These are phyloP conservation scores for Eurois occulta DNA, from an alignment of 2,888 invertebrate genomes.

Conservation along the genomic window DNA sequence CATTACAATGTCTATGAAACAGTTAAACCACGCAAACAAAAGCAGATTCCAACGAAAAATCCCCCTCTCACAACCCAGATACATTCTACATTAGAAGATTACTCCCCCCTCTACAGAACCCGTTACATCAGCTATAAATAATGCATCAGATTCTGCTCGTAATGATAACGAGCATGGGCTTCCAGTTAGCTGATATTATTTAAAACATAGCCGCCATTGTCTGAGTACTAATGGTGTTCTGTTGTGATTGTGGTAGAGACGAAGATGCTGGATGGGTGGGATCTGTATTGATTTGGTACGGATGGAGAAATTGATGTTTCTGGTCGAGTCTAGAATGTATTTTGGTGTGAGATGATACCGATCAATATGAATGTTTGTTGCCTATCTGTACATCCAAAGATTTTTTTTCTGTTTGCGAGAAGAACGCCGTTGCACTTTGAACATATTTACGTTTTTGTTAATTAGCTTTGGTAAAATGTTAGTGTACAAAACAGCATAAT, in stretches of 20 bases:
- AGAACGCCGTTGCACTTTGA: neutral
- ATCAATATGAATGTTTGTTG: neutral
- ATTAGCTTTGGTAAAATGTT: neutral
- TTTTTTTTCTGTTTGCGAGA: neutral
- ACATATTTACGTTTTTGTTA: neutral
- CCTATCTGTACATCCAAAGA: neutral
- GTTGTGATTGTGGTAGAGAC: constrained; percentile 26
- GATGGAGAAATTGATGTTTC: neutral
- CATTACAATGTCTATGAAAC: neutral
- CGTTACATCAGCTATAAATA: constrained; percentile 81
- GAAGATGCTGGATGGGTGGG: constrained; percentile 31
- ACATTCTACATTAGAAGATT: constrained; percentile 68
- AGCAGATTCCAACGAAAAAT: constrained; percentile 33
- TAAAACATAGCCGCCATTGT: constrained; percentile 71
- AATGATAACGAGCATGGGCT: constrained; percentile 79
- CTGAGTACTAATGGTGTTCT: constrained; percentile 70
- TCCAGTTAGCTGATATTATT: constrained; percentile 80
- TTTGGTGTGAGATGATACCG: neutral
- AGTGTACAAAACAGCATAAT: neutral
- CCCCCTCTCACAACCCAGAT: constrained; percentile 46
- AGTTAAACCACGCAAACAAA: constrained; percentile 21
- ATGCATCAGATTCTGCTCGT: constrained; percentile 77
- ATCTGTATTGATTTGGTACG: constrained; percentile 3
- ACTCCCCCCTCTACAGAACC: constrained; percentile 60
- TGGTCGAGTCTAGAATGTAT: neutral